Conservation (phyloP, 2,113 vertebrate genomes). For the Vulpes ferrilata region DNA sequence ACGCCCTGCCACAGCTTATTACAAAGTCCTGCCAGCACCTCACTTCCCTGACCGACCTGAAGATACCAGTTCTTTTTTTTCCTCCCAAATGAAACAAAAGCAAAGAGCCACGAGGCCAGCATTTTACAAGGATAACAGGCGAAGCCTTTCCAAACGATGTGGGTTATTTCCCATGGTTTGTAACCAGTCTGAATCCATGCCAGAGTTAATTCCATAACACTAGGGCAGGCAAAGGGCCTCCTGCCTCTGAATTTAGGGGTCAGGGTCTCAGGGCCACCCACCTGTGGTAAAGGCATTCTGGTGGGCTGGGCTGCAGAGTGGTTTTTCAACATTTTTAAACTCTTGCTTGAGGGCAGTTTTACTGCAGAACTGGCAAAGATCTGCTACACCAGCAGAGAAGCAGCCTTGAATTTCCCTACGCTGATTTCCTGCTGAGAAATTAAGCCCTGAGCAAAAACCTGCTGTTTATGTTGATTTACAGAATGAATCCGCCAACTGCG, state of each 20-base stretch:
- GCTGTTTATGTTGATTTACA: conserved; percentile 65
- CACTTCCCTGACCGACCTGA: neutral
- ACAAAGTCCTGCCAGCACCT: neutral
- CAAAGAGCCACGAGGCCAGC: neutral
- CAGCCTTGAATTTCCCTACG: conserved; percentile 8
- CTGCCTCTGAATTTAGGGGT: neutral
- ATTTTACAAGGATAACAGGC: neutral
- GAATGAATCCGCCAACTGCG: conserved; percentile 46
- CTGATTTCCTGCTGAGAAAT: conserved; percentile 62
- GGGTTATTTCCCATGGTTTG: neutral
- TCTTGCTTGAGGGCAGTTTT: conserved; percentile 31
- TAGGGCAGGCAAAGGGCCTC: neutral
- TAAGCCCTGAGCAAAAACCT: conserved; percentile 57
- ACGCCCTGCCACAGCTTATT: neutral
- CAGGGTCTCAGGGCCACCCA: neutral
- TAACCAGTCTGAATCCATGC: neutral
- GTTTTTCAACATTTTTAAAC: neutral
- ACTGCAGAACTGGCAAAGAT: conserved; percentile 23
- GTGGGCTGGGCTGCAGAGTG: neutral
- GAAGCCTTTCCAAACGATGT: neutral
- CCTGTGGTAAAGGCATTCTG: neutral
- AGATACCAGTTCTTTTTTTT: neutral
- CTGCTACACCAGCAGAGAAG: neutral
- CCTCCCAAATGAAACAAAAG: neutral
- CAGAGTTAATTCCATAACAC: neutral